phyloP scores from a whole-genome alignment of 2,888 invertebrate species.

The Pecten maximus region DNA sequence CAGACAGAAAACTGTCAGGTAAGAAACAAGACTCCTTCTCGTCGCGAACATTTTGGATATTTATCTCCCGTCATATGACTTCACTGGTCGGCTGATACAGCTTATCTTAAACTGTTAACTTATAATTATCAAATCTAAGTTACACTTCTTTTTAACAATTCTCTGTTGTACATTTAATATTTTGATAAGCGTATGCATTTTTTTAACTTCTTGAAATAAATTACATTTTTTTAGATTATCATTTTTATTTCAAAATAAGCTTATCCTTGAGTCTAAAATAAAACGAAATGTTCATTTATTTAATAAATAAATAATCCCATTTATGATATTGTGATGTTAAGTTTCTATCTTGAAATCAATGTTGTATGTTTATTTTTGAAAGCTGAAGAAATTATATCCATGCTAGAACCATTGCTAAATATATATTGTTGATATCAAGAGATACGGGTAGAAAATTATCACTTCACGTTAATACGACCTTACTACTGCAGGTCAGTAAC shows the following conservation, averaged over 20 bases:
- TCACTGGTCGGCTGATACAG: background rate
- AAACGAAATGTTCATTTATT: background rate
- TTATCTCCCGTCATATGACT: constrained; percentile 1
- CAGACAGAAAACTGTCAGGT: background rate
- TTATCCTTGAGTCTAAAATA: background rate
- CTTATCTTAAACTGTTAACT: background rate
- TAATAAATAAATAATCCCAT: background rate
- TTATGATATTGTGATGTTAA: too few relatives aligned
- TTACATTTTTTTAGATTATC: background rate
- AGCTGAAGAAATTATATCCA: background rate
- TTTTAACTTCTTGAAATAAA: background rate
- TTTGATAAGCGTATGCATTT: too few relatives aligned
- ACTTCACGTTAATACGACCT: background rate
- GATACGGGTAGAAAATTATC: background rate
- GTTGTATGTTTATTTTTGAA: background rate
- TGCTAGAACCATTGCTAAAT: background rate
- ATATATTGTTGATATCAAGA: background rate
- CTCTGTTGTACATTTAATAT: too few relatives aligned
- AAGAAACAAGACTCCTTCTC: background rate
- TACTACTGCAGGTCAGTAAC: background rate
- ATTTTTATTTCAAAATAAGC: background rate
- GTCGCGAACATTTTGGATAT: background rate
- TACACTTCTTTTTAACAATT: too few relatives aligned
- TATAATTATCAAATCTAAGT: background rate
- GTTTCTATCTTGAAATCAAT: too few relatives aligned